Base-by-base conservation (phyloP, 2,888 invertebrate genomes). In the Caenorhabditis japonica region DNA sequence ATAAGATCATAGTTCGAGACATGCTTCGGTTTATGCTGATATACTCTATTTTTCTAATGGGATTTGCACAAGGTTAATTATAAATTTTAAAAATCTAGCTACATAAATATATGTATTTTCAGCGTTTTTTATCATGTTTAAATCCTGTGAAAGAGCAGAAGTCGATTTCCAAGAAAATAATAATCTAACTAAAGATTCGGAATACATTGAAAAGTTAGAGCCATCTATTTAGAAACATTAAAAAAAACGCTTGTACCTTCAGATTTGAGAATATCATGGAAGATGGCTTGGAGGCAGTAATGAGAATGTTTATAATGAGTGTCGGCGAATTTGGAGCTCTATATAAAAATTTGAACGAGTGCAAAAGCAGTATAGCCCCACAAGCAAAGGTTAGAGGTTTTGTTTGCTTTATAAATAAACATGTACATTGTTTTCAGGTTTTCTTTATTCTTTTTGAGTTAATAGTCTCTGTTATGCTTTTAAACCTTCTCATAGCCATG, bases 401-500 rank as follows among this genome's bases (percentile, higher is more conserved):
- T 25, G 2, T 12, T 15, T 13, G 2, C 13, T 17, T 12, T 12
- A n/a, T 19, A 3, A n/a, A n/a, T n/a, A n/a, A n/a, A n/a, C n/a
- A n/a, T n/a, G 7, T 12, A 43, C 36, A 30, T 27, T 13, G 23
- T 23, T 53, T 75, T 34, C 55, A 90, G 90, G 81, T 89, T n/a
- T 90, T 97, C 17, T 97, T 97, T 89, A 93, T 96, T 13, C 91
- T 97, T 36, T 97, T 95, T 89, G 97, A 97, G 95, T 94, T 93
- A 58, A 93, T 97, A 87, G 97, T 97, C 13, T 94, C 95, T 0
- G 93, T 97, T 64, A 90, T 97, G 36, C 90, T 97, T 66, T 94
- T 97, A 38, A 97, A 97, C 91, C 95, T 97, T 94, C 90, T 97
- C 89, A 97, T 97, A 86, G 97, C 97, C 76, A 97, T 97, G 97